Evolutionary conservation across 2,888 invertebrate genomes (phyloP), one percentile per base, ranked within the genome.

Genomic region (Anarsia innoxiella): DNA sequence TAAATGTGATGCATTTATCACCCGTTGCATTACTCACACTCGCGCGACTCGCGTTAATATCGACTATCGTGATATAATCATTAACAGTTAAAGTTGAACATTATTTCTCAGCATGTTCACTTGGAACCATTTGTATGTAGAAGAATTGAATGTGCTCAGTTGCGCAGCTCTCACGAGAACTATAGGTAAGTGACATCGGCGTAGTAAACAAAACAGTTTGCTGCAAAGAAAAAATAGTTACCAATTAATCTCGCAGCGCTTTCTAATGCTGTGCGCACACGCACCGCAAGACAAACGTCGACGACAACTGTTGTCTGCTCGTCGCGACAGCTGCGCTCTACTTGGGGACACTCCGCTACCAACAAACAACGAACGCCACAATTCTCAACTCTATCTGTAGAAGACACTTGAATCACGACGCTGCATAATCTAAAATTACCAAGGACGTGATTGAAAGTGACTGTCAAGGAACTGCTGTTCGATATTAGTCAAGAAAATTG

Each of bases 251-350:
- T 66, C 57, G 53, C 56, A 53, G 59, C 51, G 51, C 48, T 48
- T 56, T 57, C 53, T 48, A 51, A 52, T 53, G 55, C 58, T 51
- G 46, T 61, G 68, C 67, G 71, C 59, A 53, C 57, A 57, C 66
- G 64, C 66, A 54, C 42, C 50, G 12, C 57, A 60, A 71, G 66
- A 73, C 75, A 68, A 76, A 75, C 74, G 68, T 65, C 66, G 71
- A 50, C 61, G 71, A 74, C 83, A 80, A 80, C 79, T 82, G 83
- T 76, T 79, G 83, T 82, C 82, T 79, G 68, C 70, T 65, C 62
- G 76, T 78, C 76, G 47, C 65, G 74, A 73, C 83, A 84, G 83
- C 83, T 84, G 83, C 70, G 77, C 53, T 69, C 73, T 63, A 75
- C 69, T 79, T 73, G 75, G 55, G 59, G 39, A 47, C 48, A 45